Base-by-base conservation (phyloP, 2,113 vertebrate genomes). In the Poicephalus gulielmi region DNA sequence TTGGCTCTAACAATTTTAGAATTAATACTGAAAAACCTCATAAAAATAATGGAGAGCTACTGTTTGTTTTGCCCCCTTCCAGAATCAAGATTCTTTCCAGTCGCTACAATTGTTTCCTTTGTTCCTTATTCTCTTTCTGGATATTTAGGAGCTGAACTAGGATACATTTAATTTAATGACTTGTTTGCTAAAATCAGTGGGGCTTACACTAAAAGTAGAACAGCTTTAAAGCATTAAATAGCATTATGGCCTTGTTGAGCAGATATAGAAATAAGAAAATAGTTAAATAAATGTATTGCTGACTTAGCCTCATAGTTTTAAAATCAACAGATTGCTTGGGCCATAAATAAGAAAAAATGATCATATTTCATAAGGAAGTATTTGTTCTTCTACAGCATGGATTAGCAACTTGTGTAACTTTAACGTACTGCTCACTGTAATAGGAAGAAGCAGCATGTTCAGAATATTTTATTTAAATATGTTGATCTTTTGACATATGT, bases 381-480 rank as follows among this genome's bases (percentile, higher is more conserved):
- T 77, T 90, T 88, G 10, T 82, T 83, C 9, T 75, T 18, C 33
- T 68, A 30, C 5, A 66, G 15, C 31, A 74, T 60, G 31, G 64
- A 71, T 79, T 44, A 90, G 50, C 39, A 92, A 50, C 57, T 73
- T 19, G 6, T 20, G 50, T 57, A 83, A 78, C 44, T 73, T 92
- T 77, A 90, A 64, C 16, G 3, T 47, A 88, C 86, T 81, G 28
- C 39, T 95, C 47, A 41, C 39, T 70, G 41, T 52, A 84, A 79
- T 43, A 52, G 10, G 25, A 79, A 90, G 30, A 74, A 57, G 71
- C 64, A 94, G 27, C 7, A 57, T 68, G 33, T 79, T 69, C 30
- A 77, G 68, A 85, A 90, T 86, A 89, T 79, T 87, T 95, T 87
- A 89, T 88, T 95, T 88, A 86, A 92, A 77, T 92, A 13, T 52